Conservation (phyloP, 2,888 invertebrate species). For the Drosophila maculinotata region DNA sequence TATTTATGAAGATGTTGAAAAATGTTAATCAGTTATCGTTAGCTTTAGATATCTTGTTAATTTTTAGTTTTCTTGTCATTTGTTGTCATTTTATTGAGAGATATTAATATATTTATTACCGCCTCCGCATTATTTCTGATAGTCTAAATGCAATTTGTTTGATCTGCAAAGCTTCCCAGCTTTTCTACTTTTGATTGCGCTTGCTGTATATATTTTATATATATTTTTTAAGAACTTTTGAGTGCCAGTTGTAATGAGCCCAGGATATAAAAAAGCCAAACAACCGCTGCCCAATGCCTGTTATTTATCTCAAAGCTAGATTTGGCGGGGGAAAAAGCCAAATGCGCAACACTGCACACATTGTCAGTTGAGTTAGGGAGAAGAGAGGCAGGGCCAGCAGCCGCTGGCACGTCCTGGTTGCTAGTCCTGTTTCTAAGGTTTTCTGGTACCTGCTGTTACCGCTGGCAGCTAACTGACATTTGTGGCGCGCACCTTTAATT, state of each 20-base stretch:
- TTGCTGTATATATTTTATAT: no score
- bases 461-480: constrained; percentile 55
- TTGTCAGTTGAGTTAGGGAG: neutral
- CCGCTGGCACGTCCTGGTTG: constrained; percentile 24
- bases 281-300: no score
- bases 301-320: neutral
- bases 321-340: neutral
- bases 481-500: constrained; percentile 66
- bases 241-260: no score
- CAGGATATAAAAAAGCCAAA: no score
- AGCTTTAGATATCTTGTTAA: neutral
- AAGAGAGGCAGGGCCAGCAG: neutral
- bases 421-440: constrained; percentile 21
- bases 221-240: no score
- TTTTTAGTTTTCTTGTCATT: no score
- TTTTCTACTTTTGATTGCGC: no score
- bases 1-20: neutral
- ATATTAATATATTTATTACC: no score
- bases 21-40: neutral
- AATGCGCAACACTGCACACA: neutral
- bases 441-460: constrained; percentile 13
- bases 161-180: no score
- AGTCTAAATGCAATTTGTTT: no score
- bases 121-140: no score
- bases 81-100: no score